phyloP scores from a whole-genome alignment of 2,797 vertebrate species.

The Somateria mollissima region DNA sequence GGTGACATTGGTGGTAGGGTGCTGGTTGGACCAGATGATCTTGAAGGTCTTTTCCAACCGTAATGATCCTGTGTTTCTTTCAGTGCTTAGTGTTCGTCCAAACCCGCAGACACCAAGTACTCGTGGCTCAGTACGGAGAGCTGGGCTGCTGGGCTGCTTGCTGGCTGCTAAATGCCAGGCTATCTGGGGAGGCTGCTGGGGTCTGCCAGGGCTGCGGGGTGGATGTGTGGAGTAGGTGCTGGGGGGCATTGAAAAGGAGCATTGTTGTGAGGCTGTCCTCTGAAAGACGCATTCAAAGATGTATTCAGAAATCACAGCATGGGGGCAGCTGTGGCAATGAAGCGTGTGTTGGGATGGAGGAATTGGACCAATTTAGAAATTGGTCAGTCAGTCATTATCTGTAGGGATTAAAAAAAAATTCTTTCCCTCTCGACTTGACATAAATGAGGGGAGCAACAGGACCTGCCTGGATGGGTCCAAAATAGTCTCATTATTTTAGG shows the following conservation, averaged over 20 bases:
- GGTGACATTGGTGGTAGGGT: too few species aligned
- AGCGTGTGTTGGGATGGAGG: background rate
- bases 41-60: too few species aligned
- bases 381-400: background rate
- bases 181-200: background rate
- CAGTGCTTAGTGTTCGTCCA: background rate
- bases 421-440: background rate
- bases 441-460: background rate
- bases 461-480: background rate
- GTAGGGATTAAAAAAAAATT: too few species aligned
- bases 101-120: background rate
- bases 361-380: background rate
- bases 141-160: background rate
- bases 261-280: background rate
- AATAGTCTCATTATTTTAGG: background rate
- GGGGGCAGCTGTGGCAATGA: slow-evolving; percentile 14
- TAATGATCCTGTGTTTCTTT: too few species aligned
- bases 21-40: too few species aligned
- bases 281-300: slow-evolving; percentile 23
- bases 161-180: background rate
- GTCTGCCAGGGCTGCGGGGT: background rate
- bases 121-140: background rate
- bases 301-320: slow-evolving; percentile 38
- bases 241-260: slow-evolving; percentile 37
- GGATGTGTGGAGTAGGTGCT: background rate